Base-by-base conservation (phyloP, 2,888 invertebrate species). In the Lasioglossum malachurum region DNA sequence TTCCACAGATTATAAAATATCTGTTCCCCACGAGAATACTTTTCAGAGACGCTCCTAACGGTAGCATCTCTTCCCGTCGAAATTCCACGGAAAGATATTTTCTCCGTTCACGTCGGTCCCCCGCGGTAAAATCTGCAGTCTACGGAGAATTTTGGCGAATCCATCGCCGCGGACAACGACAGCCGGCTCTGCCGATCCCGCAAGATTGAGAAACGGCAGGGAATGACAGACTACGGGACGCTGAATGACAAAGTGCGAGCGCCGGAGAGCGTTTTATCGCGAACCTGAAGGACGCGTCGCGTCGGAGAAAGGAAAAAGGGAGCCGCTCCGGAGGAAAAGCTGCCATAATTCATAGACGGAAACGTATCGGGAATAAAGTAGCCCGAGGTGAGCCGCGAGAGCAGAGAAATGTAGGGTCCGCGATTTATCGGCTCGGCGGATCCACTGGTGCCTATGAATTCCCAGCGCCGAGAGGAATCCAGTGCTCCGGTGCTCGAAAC, bases 321-420 rank as follows among this genome's bases (percentile, higher is more conserved):
- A 67, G 49, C 16, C 41, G 12, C 0, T 27, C 27, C 12, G 5
- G 12, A 7, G 27, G 46, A 4, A 23, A n/a, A 49, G 23, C 64
- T 19, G 46, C 46, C n/a, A 72, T 80, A 72, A 57, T 80, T 79
- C 80, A 72, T 80, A 46, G 46, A n/a, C 46, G 71, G 72, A 16
- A 60, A 80, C 60, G 27, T 60, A 82, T 72, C 80, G 60, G 80
- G 16, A 72, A 80, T 72, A 46, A 44, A 80, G 31, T 38, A 57
- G 46, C 31, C 23, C 16, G 80, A 38, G 80, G 8, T 71, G n/a
- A 57, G 44, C 57, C 78, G 16, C 7, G 41, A 23, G 14, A 53
- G 49, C 38, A 14, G 67, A 81, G 41, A 69, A 46, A 72, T 60
- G 16, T 2, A 14, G 0, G 23, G 4, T 27, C 1, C 35, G 8